Conservation (phyloP, 2,888 invertebrate species). For the Cantharis lateralis region DNA sequence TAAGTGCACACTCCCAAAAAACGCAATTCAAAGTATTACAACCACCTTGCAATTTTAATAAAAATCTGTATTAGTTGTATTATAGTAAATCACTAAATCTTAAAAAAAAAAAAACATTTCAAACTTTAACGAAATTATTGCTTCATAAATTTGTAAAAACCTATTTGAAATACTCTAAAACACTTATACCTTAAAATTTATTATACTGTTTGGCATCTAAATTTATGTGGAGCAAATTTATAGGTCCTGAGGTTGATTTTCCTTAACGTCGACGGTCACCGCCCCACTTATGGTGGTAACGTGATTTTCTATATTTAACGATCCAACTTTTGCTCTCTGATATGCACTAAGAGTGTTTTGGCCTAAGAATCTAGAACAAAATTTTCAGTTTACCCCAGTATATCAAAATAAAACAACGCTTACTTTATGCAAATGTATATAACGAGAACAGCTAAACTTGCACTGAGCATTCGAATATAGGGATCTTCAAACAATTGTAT, state of each 20-base stretch:
- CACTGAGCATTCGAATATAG: slow-evolving; percentile 77
- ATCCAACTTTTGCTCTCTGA: slow-evolving; percentile 87
- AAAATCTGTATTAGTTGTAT: neutral
- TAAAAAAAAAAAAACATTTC: neutral
- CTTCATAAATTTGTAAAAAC: neutral
- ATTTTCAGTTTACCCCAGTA: neutral
- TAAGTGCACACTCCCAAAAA: neutral
- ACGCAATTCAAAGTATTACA: neutral
- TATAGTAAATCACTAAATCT: neutral
- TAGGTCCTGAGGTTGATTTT: neutral
- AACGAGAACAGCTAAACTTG: slow-evolving; percentile 79
- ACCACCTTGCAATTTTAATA: neutral
- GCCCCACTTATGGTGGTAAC: slow-evolving; percentile 62
- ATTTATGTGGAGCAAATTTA: neutral
- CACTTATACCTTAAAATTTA: neutral
- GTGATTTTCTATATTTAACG: slow-evolving; percentile 70
- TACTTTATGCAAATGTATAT: slow-evolving; percentile 85
- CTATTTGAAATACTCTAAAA: neutral
- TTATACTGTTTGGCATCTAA: neutral
- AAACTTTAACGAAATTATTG: neutral
- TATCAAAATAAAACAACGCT: slow-evolving; percentile 38
- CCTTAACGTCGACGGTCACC: slow-evolving; percentile 50
- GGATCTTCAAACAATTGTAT: slow-evolving; percentile 80
- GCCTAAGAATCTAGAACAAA: slow-evolving; percentile 73
- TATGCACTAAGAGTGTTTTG: slow-evolving; percentile 89